Evolutionary conservation across 2,888 invertebrate genomes (phyloP), one percentile per base, ranked within the genome.

Genomic region (Drosophila lutescens): DNA sequence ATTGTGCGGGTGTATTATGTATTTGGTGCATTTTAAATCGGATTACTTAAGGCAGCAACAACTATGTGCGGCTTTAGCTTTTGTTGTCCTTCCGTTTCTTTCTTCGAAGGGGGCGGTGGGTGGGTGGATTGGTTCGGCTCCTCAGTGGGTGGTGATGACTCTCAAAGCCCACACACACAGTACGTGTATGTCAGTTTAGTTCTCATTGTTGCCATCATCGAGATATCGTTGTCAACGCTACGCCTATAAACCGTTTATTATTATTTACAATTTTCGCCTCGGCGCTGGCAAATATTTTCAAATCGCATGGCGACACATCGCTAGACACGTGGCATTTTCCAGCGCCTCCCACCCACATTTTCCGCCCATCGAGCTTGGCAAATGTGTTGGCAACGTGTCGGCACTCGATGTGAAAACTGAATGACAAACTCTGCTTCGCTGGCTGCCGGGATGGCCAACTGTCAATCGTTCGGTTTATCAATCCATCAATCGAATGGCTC

Each of bases 1-100:
- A 77, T 85, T 85, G 77, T 85, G 82, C 47, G 74, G 69, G 77
- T 76, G 74, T 76, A 69, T 74, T 69, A 61, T 72, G 74, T 77
- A 81, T 77, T 85, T 87, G 77, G 51, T 88, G 88, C 77, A 81
- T 86, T 82, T 86, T 77, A 88, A 83, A 83, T 83, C 83, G 88
- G 83, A 83, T 83, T 86, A 83, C 80, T 88, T 79, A 73, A 85
- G 69, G 88, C 77, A 69, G 77, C 77, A 81, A 67, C 74, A 76
- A 73, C 65, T 69, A 65, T 65, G 74, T 70, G 75, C 62, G 61
- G 71, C 80, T 79, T 74, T 68, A 38, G 62, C 70, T 50, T 65
- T 60, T 54, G 50, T 62, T 60, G 53, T 71, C 51, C 51, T 49
- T 46, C 53, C 34, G n/a, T 40, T 38, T 26, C 60, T 41, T 36